Percentiles rank a stretch among this genome's conserved stretches.
phyloP scores from a whole-genome alignment of 1,140 invertebrate species.

The Bombus vancouverensis region DNA sequence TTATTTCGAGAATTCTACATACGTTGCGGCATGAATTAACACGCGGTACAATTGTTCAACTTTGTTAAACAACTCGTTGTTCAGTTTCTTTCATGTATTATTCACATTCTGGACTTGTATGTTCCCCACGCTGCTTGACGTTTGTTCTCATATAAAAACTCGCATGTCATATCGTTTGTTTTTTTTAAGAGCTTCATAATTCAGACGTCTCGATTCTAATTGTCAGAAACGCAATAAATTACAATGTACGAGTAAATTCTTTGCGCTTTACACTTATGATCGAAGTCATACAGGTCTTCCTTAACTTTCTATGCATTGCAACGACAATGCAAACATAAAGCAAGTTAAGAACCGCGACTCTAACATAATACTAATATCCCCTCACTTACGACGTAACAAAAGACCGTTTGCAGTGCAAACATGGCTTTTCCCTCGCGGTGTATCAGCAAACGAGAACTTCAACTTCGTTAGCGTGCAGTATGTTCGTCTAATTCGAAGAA shows the following conservation, averaged over 20 bases:
- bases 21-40: not conserved
- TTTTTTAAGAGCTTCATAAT: not conserved
- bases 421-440: not conserved
- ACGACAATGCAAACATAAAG: conserved; percentile 15
- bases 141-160: not conserved
- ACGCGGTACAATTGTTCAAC: conserved; percentile 15
- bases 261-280: not conserved
- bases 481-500: conserved; percentile 16
- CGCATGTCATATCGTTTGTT: too few relatives aligned
- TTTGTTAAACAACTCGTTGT: conserved; percentile 25
- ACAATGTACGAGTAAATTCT: not conserved
- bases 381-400: conserved; percentile 27
- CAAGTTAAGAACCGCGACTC: conserved; percentile 28
- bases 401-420: conserved; percentile 39
- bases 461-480: conserved; percentile 25
- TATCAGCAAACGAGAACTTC: conserved; percentile 47
- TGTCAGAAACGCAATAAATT: not conserved
- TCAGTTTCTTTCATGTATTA: conserved; percentile 42
- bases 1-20: conserved; percentile 6
- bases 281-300: not conserved
- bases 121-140: not conserved
- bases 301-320: not conserved
- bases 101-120: not conserved
- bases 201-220: not conserved
- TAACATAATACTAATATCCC: conserved; percentile 45